phyloP scores from a whole-genome alignment of 23 tunicate genomes.

The Diplosoma virens region DNA sequence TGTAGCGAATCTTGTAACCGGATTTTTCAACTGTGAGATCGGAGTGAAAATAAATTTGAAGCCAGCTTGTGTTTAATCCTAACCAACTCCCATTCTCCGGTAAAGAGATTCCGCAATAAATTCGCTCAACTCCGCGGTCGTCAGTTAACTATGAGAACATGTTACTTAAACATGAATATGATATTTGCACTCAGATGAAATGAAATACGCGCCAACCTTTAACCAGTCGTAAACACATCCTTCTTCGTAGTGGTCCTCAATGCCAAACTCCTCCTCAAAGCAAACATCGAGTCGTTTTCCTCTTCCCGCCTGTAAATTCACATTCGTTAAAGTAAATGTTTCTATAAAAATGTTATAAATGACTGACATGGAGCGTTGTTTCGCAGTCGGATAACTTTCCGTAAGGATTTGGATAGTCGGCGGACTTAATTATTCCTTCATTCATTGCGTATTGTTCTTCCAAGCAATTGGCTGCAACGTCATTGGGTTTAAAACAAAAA shows the following conservation, averaged over 20 bases:
- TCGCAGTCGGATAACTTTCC: conserved; percentile 63
- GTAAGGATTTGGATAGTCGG: conserved; percentile 61
- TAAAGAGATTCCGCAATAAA: conserved; percentile 32
- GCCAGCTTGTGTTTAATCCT: conserved; percentile 5
- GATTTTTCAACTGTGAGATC: conserved; percentile 55
- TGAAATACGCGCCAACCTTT: conserved; percentile 21
- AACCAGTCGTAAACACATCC: conserved; percentile 82
- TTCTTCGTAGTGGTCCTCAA: conserved; percentile 69
- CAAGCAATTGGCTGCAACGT: conserved; percentile 25
- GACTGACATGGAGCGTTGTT: conserved; percentile 46
- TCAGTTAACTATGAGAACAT: neutral
- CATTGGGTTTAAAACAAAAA: too few relatives aligned
- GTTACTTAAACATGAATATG: neutral
- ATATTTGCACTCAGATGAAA: neutral
- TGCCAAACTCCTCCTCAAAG: conserved; percentile 54
- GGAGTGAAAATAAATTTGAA: conserved; percentile 39
- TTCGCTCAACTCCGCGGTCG: neutral
- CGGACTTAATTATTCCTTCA: conserved; percentile 43
- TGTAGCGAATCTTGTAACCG: conserved; percentile 68
- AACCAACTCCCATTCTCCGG: conserved; percentile 72
- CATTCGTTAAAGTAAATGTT: neutral
- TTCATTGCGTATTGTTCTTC: neutral
- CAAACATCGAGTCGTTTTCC: conserved; percentile 46
- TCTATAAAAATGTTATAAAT: too few relatives aligned
- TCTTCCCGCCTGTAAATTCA: conserved; percentile 7